Percentiles rank a stretch among this genome's conserved stretches.
Conservation (phyloP, 2,113 vertebrate species). For the Tricholaema leucomelas region DNA sequence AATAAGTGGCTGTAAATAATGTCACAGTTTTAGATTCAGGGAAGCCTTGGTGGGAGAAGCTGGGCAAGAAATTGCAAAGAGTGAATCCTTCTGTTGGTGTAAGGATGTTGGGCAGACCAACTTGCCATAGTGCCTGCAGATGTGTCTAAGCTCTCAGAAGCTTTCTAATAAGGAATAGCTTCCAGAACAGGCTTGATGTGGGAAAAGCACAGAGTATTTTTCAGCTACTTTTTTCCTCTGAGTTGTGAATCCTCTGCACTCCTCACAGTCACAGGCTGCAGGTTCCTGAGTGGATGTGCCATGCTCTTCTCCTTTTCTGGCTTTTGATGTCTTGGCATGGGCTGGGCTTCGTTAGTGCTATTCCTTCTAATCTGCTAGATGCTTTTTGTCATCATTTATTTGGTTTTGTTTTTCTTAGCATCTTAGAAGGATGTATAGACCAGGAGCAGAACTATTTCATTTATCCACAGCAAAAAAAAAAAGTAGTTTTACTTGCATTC, state of each 20-base stretch:
- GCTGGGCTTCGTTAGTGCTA: background rate
- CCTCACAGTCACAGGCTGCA: accelerated
- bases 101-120: background rate
- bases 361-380: background rate
- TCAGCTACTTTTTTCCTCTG: background rate
- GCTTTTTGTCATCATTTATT: background rate
- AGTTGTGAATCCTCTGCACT: background rate
- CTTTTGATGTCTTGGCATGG: background rate
- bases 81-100: accelerated
- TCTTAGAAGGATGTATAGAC: background rate
- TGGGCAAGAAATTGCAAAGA: background rate
- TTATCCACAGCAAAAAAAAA: background rate
- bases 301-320: background rate
- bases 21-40: background rate
- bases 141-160: background rate
- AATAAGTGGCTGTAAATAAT: background rate
- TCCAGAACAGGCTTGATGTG: background rate
- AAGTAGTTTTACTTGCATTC: background rate
- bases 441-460: background rate
- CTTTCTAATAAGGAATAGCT: background rate
- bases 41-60: background rate
- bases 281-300: accelerated
- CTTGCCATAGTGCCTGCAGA: accelerated
- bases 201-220: background rate
- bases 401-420: background rate